A percentile compares a stretch with the other conserved stretches of the same genome.
phyloP scores from a whole-genome alignment of 2,888 invertebrate genomes.

The Spilosoma lubricipeda region DNA sequence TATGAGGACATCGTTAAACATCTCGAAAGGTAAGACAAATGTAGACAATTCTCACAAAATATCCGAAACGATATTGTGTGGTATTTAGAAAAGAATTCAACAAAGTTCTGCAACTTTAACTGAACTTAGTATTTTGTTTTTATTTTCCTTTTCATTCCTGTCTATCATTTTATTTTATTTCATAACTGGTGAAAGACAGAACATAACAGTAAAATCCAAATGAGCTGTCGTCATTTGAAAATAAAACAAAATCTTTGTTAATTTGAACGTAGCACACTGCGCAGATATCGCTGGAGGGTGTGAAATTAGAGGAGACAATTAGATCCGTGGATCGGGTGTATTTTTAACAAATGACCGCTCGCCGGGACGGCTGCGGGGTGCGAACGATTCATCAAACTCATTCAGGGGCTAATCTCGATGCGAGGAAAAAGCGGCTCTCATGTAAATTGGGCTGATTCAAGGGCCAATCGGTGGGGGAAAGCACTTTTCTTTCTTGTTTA shows the following conservation, averaged over 20 bases:
- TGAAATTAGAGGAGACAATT: constrained; percentile 87
- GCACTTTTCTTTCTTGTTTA: constrained; percentile 86
- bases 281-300: constrained; percentile 82
- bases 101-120: background rate
- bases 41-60: constrained; percentile 21
- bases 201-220: background rate
- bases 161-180: background rate
- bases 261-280: constrained; percentile 71
- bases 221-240: constrained; percentile 46
- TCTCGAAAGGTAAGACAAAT: constrained; percentile 93
- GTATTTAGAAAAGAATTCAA: background rate
- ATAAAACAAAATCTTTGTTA: constrained; percentile 66
- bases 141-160: constrained; percentile 1
- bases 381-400: constrained; percentile 86
- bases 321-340: constrained; percentile 86
- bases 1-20: constrained; percentile 98
- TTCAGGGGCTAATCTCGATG: constrained; percentile 86
- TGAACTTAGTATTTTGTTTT: background rate
- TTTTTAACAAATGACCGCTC: constrained; percentile 86
- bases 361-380: constrained; percentile 67
- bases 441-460: constrained; percentile 86
- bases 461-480: constrained; percentile 85
- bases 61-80: background rate
- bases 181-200: background rate
- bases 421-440: constrained; percentile 86